These are phyloP conservation scores for Sebastes trivittatus DNA, from an alignment of 2,797 vertebrate genomes.

Conservation along the genomic window DNA sequence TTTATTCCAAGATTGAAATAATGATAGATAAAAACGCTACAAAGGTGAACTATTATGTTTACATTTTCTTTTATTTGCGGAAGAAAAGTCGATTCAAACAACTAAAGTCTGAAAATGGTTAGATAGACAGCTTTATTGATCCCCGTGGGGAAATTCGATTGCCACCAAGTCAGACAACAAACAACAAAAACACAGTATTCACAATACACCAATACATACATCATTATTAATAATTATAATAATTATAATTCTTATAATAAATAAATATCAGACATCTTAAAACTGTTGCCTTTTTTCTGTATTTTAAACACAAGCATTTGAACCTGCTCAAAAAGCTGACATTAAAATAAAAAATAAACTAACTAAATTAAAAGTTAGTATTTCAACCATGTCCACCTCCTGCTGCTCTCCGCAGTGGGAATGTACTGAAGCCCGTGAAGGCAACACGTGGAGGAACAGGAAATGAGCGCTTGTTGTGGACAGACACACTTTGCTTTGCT, in stretches of 20 bases:
- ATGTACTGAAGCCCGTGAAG: constrained; percentile 38
- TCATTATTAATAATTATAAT: accelerated
- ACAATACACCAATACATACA: too few relatives aligned
- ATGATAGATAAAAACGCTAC: too few relatives aligned
- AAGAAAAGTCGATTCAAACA: accelerated
- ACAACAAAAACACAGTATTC: too few relatives aligned
- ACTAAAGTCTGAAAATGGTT: not conserved
- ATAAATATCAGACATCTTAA: too few relatives aligned
- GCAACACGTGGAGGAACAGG: constrained; percentile 51
- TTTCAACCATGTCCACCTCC: too few relatives aligned
- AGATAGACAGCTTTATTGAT: too few relatives aligned
- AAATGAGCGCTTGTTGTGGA: constrained; percentile 41
- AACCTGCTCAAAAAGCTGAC: not conserved
- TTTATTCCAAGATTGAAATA: not conserved
- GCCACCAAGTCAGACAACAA: too few relatives aligned
- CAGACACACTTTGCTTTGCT: not conserved
- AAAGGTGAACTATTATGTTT: not conserved
- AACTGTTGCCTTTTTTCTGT: accelerated
- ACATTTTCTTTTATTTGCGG: accelerated
- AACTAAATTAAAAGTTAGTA: too few relatives aligned
- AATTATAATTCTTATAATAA: too few relatives aligned
- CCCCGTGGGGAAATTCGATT: too few relatives aligned
- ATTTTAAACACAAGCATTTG: not conserved
- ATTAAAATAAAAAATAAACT: too few relatives aligned
- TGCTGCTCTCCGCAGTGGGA: not conserved